These are phyloP conservation scores for Triops cancriformis DNA, from an alignment of 1,140 invertebrate genomes.

Conservation along the genomic window DNA sequence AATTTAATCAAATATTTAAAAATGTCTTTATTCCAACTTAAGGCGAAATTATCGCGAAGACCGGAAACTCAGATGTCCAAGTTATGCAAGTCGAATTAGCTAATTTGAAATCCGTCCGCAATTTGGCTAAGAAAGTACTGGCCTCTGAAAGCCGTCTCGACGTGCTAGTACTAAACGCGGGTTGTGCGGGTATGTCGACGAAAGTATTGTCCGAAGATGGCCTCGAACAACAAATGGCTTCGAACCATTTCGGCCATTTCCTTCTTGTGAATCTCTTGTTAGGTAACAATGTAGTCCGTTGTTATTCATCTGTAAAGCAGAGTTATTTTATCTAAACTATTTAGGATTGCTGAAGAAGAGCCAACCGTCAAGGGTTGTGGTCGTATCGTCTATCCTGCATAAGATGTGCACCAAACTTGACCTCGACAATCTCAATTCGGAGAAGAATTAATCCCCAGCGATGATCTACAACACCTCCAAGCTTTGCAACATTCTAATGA, in stretches of 20 bases:
- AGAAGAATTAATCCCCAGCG: slow-evolving; percentile 22
- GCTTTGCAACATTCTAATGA: slow-evolving; percentile 43
- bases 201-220: slow-evolving; percentile 57
- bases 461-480: slow-evolving; percentile 40
- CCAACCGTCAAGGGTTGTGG: slow-evolving; percentile 43
- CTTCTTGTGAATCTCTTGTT: slow-evolving; percentile 53
- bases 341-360: slow-evolving; percentile 44
- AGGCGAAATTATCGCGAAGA: slow-evolving; percentile 51
- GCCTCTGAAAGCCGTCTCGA: slow-evolving; percentile 59
- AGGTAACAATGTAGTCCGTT: too few relatives aligned
- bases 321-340: too few relatives aligned
- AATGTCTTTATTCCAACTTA: too few relatives aligned
- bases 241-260: slow-evolving; percentile 59
- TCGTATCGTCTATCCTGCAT: slow-evolving; percentile 46
- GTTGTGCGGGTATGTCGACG: slow-evolving; percentile 52
- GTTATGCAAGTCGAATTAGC: slow-evolving; percentile 59
- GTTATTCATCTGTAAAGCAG: too few relatives aligned
- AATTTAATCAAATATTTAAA: too few relatives aligned
- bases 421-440: slow-evolving; percentile 40
- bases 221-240: slow-evolving; percentile 73
- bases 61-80: slow-evolving; percentile 51
- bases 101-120: slow-evolving; percentile 58
- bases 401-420: slow-evolving; percentile 41
- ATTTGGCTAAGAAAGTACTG: slow-evolving; percentile 58
- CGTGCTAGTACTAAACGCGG: slow-evolving; percentile 75